Evolutionary conservation across 2,113 vertebrate genomes (phyloP).

Genomic region (Paramormyrops kingsleyae): DNA sequence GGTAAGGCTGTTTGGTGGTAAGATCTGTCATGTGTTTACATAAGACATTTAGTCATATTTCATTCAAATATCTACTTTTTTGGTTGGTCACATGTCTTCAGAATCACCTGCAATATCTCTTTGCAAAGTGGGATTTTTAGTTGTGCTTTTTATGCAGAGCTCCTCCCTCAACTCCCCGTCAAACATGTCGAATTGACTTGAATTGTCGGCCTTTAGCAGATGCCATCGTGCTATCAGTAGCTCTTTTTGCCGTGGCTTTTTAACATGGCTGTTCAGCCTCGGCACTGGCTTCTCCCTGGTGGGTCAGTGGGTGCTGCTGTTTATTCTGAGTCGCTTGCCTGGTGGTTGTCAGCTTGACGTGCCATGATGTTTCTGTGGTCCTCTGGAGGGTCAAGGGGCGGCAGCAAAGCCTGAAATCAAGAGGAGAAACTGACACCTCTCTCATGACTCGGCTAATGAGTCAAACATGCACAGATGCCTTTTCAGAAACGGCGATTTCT

Average conservation of each 20-base stretch:
- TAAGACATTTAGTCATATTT: neutral
- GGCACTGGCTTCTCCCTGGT: neutral
- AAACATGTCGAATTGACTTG: neutral
- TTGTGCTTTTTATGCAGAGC: neutral
- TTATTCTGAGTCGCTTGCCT: neutral
- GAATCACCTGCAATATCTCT: neutral
- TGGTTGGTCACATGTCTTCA: neutral
- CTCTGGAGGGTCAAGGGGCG: neutral
- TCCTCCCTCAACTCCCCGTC: neutral
- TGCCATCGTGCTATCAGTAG: neutral
- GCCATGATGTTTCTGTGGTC: neutral
- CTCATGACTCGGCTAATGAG: neutral
- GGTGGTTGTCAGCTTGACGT: neutral
- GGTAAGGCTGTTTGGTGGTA: neutral
- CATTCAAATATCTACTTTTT: neutral
- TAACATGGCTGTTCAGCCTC: neutral
- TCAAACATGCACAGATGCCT: neutral
- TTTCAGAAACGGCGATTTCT: neutral
- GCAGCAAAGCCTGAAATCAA: neutral
- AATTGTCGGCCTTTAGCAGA: neutral
- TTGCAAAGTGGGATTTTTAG: neutral
- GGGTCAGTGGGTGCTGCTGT: neutral
- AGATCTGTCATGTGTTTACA: neutral
- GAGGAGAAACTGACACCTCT: neutral
- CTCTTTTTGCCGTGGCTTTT: neutral